Evolutionary conservation across 2,113 vertebrate genomes (phyloP).

Genomic region (Callopanchax toddi): DNA sequence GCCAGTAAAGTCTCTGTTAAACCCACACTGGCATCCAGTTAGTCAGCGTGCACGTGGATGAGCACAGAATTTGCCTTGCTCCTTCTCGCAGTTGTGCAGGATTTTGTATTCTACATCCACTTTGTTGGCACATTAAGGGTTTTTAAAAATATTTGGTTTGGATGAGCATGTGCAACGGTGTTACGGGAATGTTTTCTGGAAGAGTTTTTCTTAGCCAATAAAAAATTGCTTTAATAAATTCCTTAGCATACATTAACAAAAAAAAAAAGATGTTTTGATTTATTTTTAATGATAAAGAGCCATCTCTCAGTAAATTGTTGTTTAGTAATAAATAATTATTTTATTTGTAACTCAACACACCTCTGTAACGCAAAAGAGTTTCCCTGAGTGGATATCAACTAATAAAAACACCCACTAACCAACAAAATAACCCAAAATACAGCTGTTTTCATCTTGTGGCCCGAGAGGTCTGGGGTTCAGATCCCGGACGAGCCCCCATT

Average conservation of each 20-base stretch:
- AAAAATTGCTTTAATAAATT: no score
- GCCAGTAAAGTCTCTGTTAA: constrained; percentile 34
- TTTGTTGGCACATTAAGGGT: constrained; percentile 22
- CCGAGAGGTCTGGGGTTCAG: no score
- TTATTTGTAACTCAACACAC: constrained; percentile 19
- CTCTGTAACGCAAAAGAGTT: constrained; percentile 7
- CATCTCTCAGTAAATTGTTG: neutral
- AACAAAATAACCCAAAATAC: constrained; percentile 17
- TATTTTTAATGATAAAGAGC: neutral
- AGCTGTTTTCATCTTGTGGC: constrained; percentile 58
- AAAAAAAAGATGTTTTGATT: neutral
- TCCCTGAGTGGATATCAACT: constrained; percentile 3
- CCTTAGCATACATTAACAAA: no score
- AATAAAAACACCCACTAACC: constrained; percentile 18
- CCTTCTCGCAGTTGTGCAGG: constrained; percentile 34
- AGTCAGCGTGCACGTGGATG: constrained; percentile 20
- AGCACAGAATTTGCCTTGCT: constrained; percentile 43
- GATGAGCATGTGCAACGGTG: no score
- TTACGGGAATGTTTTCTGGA: no score
- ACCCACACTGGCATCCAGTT: constrained; percentile 33
- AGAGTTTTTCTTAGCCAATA: no score
- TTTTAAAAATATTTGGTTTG: no score
- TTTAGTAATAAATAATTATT: constrained; percentile 5
- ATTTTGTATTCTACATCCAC: neutral
- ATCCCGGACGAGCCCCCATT: no score